These are phyloP conservation scores for Pseudorhiza aurosa DNA, from an alignment of 30 jellyfish, hydroid and myxozoan species.

Conservation along the genomic window DNA sequence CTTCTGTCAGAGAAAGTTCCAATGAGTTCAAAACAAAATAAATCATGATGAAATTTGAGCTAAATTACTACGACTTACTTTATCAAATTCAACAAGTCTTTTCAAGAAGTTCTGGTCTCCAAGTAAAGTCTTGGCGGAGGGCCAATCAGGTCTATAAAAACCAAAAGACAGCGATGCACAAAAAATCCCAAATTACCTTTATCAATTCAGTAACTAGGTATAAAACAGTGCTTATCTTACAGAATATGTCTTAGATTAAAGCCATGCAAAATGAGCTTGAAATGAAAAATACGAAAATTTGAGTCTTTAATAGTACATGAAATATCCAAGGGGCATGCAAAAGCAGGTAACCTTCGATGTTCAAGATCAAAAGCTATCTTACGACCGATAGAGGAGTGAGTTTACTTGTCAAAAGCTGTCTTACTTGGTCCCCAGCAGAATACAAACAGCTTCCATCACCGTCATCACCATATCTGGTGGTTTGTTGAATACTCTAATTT, in stretches of 20 bases:
- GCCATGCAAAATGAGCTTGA: too few relatives aligned
- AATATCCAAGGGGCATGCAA: too few relatives aligned
- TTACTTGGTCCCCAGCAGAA: conserved; percentile 78
- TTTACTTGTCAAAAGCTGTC: conserved; percentile 27
- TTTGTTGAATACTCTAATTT: conserved; percentile 81
- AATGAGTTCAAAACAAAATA: neutral
- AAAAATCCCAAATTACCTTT: neutral
- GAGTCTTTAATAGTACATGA: too few relatives aligned
- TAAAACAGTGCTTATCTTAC: too few relatives aligned
- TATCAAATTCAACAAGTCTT: conserved; percentile 81
- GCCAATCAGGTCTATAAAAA: conserved; percentile 84
- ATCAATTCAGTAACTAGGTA: too few relatives aligned
- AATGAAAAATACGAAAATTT: too few relatives aligned
- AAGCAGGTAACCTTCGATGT: too few relatives aligned
- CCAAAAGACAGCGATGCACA: neutral
- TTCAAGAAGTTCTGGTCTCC: conserved; percentile 83
- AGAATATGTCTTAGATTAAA: too few relatives aligned
- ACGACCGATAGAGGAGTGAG: too few relatives aligned
- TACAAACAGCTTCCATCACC: conserved; percentile 96
- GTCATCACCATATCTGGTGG: conserved; percentile 97
- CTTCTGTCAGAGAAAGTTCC: too few relatives aligned
- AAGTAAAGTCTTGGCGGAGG: conserved; percentile 77
- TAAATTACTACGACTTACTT: conserved; percentile 24
- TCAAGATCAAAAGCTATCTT: too few relatives aligned
- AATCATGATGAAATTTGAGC: neutral